phyloP scores from a whole-genome alignment of 2,113 vertebrate species.

The Prunella himalayana region DNA sequence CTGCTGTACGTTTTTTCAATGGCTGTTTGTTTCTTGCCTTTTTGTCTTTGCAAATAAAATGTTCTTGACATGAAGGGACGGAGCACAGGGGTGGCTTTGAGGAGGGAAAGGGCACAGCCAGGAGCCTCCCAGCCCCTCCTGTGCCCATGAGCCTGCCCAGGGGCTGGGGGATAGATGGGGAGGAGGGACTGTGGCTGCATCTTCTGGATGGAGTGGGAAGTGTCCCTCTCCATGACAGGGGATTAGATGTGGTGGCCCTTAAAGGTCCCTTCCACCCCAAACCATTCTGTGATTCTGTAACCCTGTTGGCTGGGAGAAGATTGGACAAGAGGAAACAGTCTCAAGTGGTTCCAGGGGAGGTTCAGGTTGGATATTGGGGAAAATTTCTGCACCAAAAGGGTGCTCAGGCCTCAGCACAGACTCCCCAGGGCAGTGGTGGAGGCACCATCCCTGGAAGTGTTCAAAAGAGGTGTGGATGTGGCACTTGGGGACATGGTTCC shows the following conservation, averaged over 20 bases:
- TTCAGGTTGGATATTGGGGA: not conserved
- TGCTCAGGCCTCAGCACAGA: not conserved
- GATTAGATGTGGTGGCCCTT: not conserved
- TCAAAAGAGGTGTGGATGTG: not conserved
- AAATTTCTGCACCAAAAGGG: not conserved
- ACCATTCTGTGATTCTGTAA: not conserved
- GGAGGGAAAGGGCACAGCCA: not conserved
- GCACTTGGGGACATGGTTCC: rapidly evolving
- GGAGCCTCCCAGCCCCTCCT: rapidly evolving
- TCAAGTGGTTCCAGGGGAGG: not conserved
- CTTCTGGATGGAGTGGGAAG: not conserved
- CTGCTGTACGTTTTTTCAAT: constrained; percentile 46
- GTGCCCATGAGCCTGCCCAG: not conserved
- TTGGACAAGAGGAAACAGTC: not conserved
- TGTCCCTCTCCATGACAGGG: not conserved
- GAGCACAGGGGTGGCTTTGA: not conserved
- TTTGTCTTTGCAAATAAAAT: constrained; percentile 69
- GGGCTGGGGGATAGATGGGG: not conserved
- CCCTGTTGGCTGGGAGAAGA: not conserved
- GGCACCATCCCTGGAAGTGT: too few relatives aligned
- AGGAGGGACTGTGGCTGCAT: not conserved
- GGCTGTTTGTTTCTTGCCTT: constrained; percentile 41
- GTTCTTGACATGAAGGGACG: not conserved
- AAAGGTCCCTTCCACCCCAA: not conserved
- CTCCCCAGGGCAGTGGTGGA: not conserved